Evolutionary conservation across 1,140 invertebrate species (phyloP).

Genomic region (Lucilia sericata): DNA sequence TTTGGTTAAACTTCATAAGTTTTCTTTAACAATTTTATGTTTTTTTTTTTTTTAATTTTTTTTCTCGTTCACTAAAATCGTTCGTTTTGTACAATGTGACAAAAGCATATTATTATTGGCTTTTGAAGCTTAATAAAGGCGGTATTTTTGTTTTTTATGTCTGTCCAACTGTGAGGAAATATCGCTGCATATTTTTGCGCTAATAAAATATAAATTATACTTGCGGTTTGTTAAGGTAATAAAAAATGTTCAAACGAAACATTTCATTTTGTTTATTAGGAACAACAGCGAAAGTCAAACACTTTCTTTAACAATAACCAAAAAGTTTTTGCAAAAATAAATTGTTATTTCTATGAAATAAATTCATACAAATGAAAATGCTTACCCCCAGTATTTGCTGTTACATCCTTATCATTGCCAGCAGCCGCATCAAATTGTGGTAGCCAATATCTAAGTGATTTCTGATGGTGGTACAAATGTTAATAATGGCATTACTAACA

Average conservation of each 20-base stretch:
- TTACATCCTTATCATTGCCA: background rate
- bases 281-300: constrained; percentile 36
- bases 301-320: background rate
- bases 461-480: background rate
- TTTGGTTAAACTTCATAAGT: constrained; percentile 41
- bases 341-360: too few species aligned
- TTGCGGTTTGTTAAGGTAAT: constrained; percentile 17
- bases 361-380: too few species aligned
- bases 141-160: constrained; percentile 29
- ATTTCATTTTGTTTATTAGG: background rate
- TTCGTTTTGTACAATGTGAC: background rate
- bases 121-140: constrained; percentile 23
- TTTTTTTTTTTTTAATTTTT: background rate
- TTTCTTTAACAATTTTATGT: constrained; percentile 13
- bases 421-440: background rate
- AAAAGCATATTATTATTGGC: background rate
- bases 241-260: background rate
- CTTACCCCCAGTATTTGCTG: background rate
- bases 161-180: background rate
- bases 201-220: constrained; percentile 33
- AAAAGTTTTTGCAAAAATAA: too few species aligned
- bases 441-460: background rate
- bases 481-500: background rate
- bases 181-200: background rate
- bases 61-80: too few species aligned